These are phyloP conservation scores for Micromussa lordhowensis DNA, from an alignment of 92 coral and sea anemone species.

Conservation along the genomic window DNA sequence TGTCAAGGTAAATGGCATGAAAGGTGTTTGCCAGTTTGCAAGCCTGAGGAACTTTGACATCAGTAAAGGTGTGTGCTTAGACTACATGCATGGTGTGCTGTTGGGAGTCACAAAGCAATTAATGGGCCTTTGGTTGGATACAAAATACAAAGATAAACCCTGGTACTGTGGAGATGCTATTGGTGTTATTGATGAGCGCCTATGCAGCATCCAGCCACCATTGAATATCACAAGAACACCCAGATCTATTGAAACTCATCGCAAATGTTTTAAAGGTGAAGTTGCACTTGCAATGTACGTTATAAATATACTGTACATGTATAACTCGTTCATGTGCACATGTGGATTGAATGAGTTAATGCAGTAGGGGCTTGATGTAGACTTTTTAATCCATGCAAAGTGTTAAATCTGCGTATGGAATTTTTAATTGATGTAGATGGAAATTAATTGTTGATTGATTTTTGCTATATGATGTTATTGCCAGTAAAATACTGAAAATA, in stretches of 20 bases:
- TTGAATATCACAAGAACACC: constrained; percentile 43
- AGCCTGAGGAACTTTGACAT: constrained; percentile 21
- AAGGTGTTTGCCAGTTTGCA: constrained; percentile 26
- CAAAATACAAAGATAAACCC: constrained; percentile 33
- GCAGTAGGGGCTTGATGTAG: constrained; percentile 23
- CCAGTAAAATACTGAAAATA: constrained; percentile 18
- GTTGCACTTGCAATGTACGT: background rate
- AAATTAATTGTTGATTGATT: constrained; percentile 14
- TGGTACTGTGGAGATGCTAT: constrained; percentile 35
- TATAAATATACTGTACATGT: constrained; percentile 13
- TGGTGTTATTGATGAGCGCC: constrained; percentile 30
- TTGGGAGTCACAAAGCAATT: constrained; percentile 41
- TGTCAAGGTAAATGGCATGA: constrained; percentile 45
- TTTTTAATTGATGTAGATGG: constrained; percentile 20
- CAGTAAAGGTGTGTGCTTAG: constrained; percentile 29
- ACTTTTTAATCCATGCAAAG: constrained; percentile 19
- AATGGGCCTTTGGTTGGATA: constrained; percentile 33
- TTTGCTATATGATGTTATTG: constrained; percentile 18
- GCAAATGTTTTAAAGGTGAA: constrained; percentile 44
- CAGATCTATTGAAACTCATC: constrained; percentile 42
- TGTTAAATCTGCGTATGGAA: constrained; percentile 9
- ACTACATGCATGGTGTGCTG: constrained; percentile 37
- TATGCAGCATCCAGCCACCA: constrained; percentile 40
- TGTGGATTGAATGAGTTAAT: constrained; percentile 23
- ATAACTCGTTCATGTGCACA: constrained; percentile 5